Evolutionary conservation across 1,140 invertebrate species (phyloP).

Genomic region (Lycorma delicatula): DNA sequence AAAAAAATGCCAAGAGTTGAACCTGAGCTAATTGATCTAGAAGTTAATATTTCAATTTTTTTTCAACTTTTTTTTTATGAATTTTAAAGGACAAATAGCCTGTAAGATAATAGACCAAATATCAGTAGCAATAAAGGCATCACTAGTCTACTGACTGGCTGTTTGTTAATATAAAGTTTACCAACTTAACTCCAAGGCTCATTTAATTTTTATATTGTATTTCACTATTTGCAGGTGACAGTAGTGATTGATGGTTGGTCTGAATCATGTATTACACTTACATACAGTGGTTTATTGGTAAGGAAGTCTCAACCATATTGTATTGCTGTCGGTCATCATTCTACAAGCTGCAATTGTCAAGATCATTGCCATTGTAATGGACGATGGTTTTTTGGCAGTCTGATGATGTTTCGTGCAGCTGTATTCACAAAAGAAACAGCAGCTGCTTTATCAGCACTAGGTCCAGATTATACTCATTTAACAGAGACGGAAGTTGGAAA

Average conservation of each 20-base stretch:
- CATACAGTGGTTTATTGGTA: conserved; percentile 42
- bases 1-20: too few species aligned
- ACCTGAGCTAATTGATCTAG: too few species aligned
- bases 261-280: conserved; percentile 39
- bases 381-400: conserved; percentile 43
- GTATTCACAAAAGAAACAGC: conserved; percentile 40
- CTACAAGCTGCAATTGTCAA: not conserved
- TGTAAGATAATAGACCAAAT: too few species aligned
- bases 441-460: conserved; percentile 41
- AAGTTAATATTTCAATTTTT: too few species aligned
- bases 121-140: too few species aligned
- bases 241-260: conserved; percentile 45
- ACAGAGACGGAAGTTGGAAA: conserved; percentile 42
- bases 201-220: conserved; percentile 3
- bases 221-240: conserved; percentile 37
- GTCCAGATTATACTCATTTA: conserved; percentile 44
- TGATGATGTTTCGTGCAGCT: conserved; percentile 44
- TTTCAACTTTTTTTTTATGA: too few species aligned
- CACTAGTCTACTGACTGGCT: not conserved
- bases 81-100: too few species aligned
- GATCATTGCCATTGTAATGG: conserved; percentile 21
- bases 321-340: conserved; percentile 41
- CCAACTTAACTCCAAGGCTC: not conserved
- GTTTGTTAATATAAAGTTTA: not conserved
- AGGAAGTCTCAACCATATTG: conserved; percentile 42